These are phyloP conservation scores for Stenichneumon culpator DNA, from an alignment of 2,888 invertebrate genomes.

Conservation along the genomic window DNA sequence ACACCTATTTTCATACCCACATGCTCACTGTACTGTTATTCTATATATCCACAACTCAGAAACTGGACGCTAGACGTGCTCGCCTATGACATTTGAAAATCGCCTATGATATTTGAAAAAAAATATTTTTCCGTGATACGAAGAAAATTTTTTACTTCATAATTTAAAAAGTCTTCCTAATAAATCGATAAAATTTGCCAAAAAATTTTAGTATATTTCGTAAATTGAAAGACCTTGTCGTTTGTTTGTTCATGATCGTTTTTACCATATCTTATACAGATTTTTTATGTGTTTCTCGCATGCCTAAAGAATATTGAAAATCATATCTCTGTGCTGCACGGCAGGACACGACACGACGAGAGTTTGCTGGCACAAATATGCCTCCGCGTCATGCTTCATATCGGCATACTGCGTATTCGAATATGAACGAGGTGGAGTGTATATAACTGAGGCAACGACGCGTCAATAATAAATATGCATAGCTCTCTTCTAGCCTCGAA, in stretches of 20 bases:
- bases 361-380: background rate
- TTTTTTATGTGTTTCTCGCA: background rate
- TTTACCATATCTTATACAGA: background rate
- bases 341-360: background rate
- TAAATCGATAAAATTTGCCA: too few species aligned
- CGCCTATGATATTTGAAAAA: too few species aligned
- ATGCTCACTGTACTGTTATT: too few species aligned
- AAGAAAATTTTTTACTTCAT: too few species aligned
- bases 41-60: background rate
- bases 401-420: background rate
- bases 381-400: background rate
- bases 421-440: background rate
- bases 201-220: too few species aligned
- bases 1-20: background rate
- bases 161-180: too few species aligned
- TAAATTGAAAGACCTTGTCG: too few species aligned
- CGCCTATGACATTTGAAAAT: too few species aligned
- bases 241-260: too few species aligned
- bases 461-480: slow-evolving; percentile 48
- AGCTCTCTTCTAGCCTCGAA: slow-evolving; percentile 9
- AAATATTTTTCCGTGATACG: too few species aligned
- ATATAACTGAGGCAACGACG: slow-evolving; percentile 24
- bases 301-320: background rate
- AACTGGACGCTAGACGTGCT: too few species aligned
- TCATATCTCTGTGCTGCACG: background rate